A percentile compares a stretch with the other conserved stretches of the same genome.
Conservation (phyloP, 2,888 invertebrate genomes). For the Phlogophora meticulosa region DNA sequence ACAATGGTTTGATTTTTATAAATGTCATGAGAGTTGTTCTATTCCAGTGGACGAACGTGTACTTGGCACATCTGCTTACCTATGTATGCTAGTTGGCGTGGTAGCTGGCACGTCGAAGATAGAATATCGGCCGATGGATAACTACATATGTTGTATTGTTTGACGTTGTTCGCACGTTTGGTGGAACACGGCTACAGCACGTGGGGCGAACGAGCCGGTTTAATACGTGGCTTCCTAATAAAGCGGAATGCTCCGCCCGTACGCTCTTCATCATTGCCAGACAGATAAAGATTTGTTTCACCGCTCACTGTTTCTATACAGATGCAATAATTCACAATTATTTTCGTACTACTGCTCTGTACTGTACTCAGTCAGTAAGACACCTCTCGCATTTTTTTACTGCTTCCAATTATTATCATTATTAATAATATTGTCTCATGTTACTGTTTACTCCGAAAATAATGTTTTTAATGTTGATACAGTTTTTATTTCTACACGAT, state of each 20-base stretch:
- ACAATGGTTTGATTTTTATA: slow-evolving; percentile 82
- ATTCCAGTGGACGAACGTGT: slow-evolving; percentile 40
- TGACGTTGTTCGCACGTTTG: slow-evolving; percentile 75
- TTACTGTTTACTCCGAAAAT: slow-evolving; percentile 49
- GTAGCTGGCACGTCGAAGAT: slow-evolving; percentile 58
- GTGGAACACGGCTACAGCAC: slow-evolving; percentile 75
- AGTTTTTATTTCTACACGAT: slow-evolving; percentile 27
- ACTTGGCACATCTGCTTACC: slow-evolving; percentile 69
- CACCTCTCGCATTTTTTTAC: slow-evolving; percentile 14
- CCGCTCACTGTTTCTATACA: slow-evolving; percentile 42
- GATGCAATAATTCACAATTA: slow-evolving; percentile 43
- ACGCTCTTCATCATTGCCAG: slow-evolving; percentile 70
- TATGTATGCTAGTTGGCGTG: slow-evolving; percentile 62
- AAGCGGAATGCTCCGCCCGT: slow-evolving; percentile 75
- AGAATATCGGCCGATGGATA: slow-evolving; percentile 61
- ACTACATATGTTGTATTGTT: slow-evolving; percentile 65
- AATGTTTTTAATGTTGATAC: slow-evolving; percentile 32
- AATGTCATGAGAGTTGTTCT: slow-evolving; percentile 14
- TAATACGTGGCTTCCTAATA: slow-evolving; percentile 89
- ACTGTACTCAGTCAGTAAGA: slow-evolving; percentile 26
- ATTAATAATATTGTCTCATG: slow-evolving; percentile 19
- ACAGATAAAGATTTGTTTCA: slow-evolving; percentile 70
- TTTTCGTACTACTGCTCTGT: slow-evolving; percentile 22
- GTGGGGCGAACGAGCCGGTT: slow-evolving; percentile 77
- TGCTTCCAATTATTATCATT: neutral